Evolutionary conservation across 2,113 vertebrate species (phyloP), one percentile per base, ranked within the genome.

Genomic region (Toxotes jaculatrix): DNA sequence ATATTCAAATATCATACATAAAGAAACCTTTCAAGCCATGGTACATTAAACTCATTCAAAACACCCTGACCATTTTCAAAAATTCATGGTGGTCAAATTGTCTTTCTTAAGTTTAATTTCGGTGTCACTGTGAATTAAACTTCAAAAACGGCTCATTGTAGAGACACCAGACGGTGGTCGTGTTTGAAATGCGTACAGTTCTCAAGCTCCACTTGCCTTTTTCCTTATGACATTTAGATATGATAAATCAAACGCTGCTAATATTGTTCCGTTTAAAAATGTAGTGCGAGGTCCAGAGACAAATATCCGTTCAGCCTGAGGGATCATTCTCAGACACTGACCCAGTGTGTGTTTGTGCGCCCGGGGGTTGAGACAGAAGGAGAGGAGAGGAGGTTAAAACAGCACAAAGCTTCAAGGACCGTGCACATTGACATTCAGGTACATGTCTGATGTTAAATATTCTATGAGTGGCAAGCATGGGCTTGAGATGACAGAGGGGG

Each of bases 371-470:
- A 62, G 59, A 53, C 19, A 49, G 27, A 17, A 27, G 38, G 49
- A 60, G 13, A 34, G 16, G 7, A 47, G 13, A 53, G 6, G 7
- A 56, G 66, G n/a, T 32, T 27, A 23, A 73, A 78, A 38, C 42
- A 49, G 43, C 55, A 66, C 13, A 79, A 73, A 59, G 19, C 69
- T 78, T 36, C 38, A 64, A 67, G 27, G 61, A 49, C 40, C 59
- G 75, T 60, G 27, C 84, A 64, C 66, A 78, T 45, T 64, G 57
- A 71, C 51, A 78, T 87, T 82, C 56, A 76, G 66, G 32, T 63
- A 21, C 49, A 84, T 31, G 70, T 77, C 55, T 80, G 67, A 36
- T 3, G 14, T 69, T 69, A 80, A 87, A 92, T 83, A 86, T 87
- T 90, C 60, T 32, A 78, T 43, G 36, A 86, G 74, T 75, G 64